Evolutionary conservation across 2,113 vertebrate genomes (phyloP).

Genomic region (Loxodonta africana): DNA sequence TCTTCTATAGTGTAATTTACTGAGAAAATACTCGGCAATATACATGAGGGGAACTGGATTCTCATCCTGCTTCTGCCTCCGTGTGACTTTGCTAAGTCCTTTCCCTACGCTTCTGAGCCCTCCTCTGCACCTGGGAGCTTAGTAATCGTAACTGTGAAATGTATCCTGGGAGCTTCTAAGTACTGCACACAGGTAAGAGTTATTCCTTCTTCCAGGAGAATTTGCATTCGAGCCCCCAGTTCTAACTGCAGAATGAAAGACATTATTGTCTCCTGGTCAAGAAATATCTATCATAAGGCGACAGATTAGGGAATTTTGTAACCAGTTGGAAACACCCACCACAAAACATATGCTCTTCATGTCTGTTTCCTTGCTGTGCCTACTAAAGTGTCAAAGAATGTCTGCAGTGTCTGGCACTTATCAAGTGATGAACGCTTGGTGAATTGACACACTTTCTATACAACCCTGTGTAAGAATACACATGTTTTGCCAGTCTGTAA

Average conservation of each 20-base stretch:
- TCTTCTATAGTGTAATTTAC: neutral
- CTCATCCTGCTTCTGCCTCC: too few relatives aligned
- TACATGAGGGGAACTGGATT: too few relatives aligned
- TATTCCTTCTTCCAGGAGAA: neutral
- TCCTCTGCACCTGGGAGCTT: neutral
- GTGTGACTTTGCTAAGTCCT: too few relatives aligned
- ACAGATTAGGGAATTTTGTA: neutral
- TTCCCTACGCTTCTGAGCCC: too few relatives aligned
- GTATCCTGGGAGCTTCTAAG: neutral
- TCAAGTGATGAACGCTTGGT: neutral
- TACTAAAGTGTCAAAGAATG: too few relatives aligned
- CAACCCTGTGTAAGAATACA: accelerated
- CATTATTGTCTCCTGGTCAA: neutral
- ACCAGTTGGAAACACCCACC: accelerated
- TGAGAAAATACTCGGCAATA: too few relatives aligned
- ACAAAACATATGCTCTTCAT: neutral
- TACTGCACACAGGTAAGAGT: neutral
- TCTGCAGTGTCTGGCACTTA: neutral
- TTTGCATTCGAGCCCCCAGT: neutral
- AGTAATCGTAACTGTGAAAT: neutral
- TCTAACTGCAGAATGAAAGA: neutral
- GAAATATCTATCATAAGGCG: neutral
- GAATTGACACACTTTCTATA: neutral
- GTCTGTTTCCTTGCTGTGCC: neutral
- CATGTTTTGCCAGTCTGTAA: neutral